Percentiles rank a stretch among this genome's conserved stretches.
Conservation (phyloP, 2,113 vertebrate species). For the cattle (Bos taurus) region ARS-UCD2.0 NC_037351.1:5840001-5840500, state of each 20-base stretch:
- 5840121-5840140: background rate
- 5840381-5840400: background rate
- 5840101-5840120: background rate
- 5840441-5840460: background rate
- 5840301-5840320: too few species aligned
- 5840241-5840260: background rate
- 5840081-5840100: background rate
- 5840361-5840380: background rate
- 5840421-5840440: background rate
- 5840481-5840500: background rate
- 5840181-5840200: background rate
- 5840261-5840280: too few species aligned
- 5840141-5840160: background rate
- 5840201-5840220: background rate
- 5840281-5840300: background rate
- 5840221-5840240: background rate
- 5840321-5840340: accelerated
- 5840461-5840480: background rate
- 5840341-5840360: background rate
- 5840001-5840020: background rate
- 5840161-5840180: background rate
- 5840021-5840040: background rate
- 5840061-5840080: background rate
- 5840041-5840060: background rate
- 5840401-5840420: background rate